phyloP scores from a whole-genome alignment of 1,140 invertebrate genomes.

The Bombus confusus region DNA sequence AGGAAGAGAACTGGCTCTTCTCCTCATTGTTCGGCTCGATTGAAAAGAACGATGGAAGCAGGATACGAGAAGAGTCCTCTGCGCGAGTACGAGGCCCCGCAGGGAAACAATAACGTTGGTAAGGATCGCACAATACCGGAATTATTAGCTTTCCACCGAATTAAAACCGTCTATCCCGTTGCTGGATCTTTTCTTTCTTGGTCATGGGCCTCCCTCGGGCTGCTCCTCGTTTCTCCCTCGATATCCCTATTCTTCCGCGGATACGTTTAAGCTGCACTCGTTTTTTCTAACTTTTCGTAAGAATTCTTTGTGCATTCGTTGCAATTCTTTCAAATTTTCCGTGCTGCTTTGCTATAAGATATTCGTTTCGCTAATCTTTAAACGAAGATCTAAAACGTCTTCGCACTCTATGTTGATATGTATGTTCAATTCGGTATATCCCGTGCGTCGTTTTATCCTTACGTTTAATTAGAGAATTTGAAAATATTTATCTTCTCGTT shows the following conservation, averaged over 20 bases:
- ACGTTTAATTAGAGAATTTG: not conserved
- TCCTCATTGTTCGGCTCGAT: constrained; percentile 73
- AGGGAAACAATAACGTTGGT: constrained; percentile 76
- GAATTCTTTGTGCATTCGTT: not conserved
- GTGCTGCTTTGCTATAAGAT: fast-evolving
- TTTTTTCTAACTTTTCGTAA: not conserved
- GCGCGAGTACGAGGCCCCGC: constrained; percentile 66
- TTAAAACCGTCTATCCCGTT: constrained; percentile 70
- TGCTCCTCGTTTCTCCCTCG: constrained; percentile 1
- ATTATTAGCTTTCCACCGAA: constrained; percentile 79
- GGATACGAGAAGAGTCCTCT: constrained; percentile 67
- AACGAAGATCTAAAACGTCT: no score
- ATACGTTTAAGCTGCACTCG: not conserved
- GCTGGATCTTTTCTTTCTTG: constrained; percentile 62
- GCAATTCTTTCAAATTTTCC: not conserved
- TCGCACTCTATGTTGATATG: not conserved
- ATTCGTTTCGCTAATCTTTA: not conserved
- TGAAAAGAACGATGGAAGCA: constrained; percentile 69
- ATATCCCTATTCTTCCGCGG: constrained; percentile 14
- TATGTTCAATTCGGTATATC: no score
- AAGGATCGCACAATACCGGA: constrained; percentile 75
- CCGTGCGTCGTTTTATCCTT: no score
- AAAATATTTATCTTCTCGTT: no score
- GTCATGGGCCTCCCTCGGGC: constrained; percentile 16
- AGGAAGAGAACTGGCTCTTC: constrained; percentile 64